Conservation (phyloP, 37 sponge, comb jelly and placozoan species). For the Cliona cf. orientalis region DNA sequence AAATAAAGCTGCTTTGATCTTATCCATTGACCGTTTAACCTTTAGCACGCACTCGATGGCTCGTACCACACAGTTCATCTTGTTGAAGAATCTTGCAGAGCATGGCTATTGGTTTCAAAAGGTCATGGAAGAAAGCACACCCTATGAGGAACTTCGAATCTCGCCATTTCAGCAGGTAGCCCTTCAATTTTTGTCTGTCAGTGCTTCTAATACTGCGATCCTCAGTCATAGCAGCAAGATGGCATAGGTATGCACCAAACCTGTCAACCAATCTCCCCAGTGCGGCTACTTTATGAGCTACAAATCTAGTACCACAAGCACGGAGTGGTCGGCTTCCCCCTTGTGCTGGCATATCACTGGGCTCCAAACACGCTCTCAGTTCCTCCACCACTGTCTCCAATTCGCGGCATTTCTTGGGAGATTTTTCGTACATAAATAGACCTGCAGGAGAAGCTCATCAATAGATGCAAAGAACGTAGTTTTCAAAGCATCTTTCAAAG, state of each 20-base stretch:
- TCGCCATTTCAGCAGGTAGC: slow-evolving; percentile 56
- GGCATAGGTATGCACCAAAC: slow-evolving; percentile 49
- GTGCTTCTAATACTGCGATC: slow-evolving; percentile 12
- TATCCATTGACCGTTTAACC: slow-evolving; percentile 25
- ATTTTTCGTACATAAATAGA: slow-evolving; percentile 57
- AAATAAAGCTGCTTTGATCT: slow-evolving; percentile 26
- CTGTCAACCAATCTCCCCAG: slow-evolving; percentile 39
- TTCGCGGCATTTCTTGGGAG: slow-evolving; percentile 50
- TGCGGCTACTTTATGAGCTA: slow-evolving; percentile 69
- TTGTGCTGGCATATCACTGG: slow-evolving; percentile 24
- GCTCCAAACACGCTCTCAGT: slow-evolving; percentile 43
- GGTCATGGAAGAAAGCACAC: slow-evolving; percentile 73
- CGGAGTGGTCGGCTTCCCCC: slow-evolving; percentile 46
- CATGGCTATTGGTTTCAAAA: slow-evolving; percentile 51
- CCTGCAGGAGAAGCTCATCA: slow-evolving; percentile 45
- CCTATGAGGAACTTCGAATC: slow-evolving; percentile 56
- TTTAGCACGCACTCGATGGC: slow-evolving; percentile 67
- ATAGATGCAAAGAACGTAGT: slow-evolving; percentile 27
- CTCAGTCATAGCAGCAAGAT: slow-evolving; percentile 32
- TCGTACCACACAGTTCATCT: slow-evolving; percentile 67
- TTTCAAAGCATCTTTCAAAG: slow-evolving; percentile 68
- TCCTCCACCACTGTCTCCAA: slow-evolving; percentile 26
- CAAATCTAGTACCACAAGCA: slow-evolving; percentile 56
- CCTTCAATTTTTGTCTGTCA: slow-evolving; percentile 63
- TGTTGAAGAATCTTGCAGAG: slow-evolving; percentile 66